Evolutionary conservation across 2,888 invertebrate genomes (phyloP), one percentile per base, ranked within the genome.

Genomic region (Megalurothrips usitatus): DNA sequence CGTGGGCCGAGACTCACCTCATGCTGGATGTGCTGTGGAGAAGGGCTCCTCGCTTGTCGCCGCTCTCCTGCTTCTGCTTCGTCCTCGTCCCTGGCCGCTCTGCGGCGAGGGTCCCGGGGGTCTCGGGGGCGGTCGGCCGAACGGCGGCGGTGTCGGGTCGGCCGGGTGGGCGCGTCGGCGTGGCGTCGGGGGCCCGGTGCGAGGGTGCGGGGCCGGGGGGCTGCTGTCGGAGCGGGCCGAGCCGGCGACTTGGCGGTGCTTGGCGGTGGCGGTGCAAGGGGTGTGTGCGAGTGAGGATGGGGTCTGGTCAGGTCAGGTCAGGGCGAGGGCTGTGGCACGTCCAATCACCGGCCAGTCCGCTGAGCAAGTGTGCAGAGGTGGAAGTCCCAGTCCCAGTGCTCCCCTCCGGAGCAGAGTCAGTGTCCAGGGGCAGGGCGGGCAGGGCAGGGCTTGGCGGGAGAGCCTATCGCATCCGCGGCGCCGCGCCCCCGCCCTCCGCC

Each of bases 291-390:
- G 34, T 43, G 34, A 43, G 34, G 6, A 43, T 43, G 34, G 34
- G 34, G 34, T 43, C 34, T 2, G 19, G 58, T 19, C 58, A 14
- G 14, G 52, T 52, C 52, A 58, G n/a, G 58, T 17, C 58, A 17
- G 58, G 58, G n/a, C n/a, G n/a, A n/a, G n/a, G n/a, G n/a, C n/a
- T n/a, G n/a, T 6, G 58, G 58, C 17, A 26, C 68, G 68, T 75
- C 23, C 68, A 75, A 26, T 23, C 68, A 75, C 68, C 11, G 68
- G 26, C 26, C 23, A 75, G 68, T 23, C 68, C 68, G 68, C 26
- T 12, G 68, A 75, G 23, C 68, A 75, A 75, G 68, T 75, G 68
- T 12, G 58, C 26, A 12, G 68, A 75, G 68, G 68, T 75, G 68
- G 68, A 75, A 75, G 68, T 75, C 68, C 68, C 23, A 43, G 34